Evolutionary conservation across 2,888 invertebrate species (phyloP), one percentile per base, ranked within the genome.

Genomic region (Saturnia japonica): DNA sequence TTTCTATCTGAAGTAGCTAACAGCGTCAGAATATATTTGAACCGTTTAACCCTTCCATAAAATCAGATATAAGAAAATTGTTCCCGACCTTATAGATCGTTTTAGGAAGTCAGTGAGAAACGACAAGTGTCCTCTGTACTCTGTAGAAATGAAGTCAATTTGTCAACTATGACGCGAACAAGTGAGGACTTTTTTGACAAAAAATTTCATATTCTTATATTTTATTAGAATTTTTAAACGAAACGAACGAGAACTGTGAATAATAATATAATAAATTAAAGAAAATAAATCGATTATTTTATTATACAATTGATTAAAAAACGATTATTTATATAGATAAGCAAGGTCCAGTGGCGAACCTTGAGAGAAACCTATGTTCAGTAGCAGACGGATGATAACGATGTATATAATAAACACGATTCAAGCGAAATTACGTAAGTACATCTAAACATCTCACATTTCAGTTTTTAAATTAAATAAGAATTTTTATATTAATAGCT

Each of bases 101-200:
- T 73, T 70, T 75, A 80, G 77, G 77, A 81, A 80, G 81, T 84
- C 78, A 82, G 82, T 84, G 82, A 85, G 83, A 83, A 85, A 85
- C 82, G 81, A 75, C 74, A 79, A 75, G 78, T 77, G 78, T 76
- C 77, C 74, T 74, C 79, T 75, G 69, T 69, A 72, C 74, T 74
- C 79, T 75, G 69, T 69, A 72, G 78, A 77, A 76, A 79, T 79
- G 77, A 78, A 81, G 80, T 77, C 86, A 82, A 88, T 88, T 87
- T 88, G 86, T 87, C 82, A 81, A 80, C 74, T 76, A 78, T 72
- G 81, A 77, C 83, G 85, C 40, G 66, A 22, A 42, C 51, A 64
- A 40, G 7, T 34, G 60, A 64, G 40, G 34, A 19, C 34, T 64
- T n/a, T 34, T 62, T 34, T 34, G 34, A 19, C 28, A 12, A 34